Percentiles rank a stretch among this genome's conserved stretches.
These are phyloP conservation scores for Lepidochrysops patricia DNA, from an alignment of 2,888 invertebrate species.

Conservation along the genomic window DNA sequence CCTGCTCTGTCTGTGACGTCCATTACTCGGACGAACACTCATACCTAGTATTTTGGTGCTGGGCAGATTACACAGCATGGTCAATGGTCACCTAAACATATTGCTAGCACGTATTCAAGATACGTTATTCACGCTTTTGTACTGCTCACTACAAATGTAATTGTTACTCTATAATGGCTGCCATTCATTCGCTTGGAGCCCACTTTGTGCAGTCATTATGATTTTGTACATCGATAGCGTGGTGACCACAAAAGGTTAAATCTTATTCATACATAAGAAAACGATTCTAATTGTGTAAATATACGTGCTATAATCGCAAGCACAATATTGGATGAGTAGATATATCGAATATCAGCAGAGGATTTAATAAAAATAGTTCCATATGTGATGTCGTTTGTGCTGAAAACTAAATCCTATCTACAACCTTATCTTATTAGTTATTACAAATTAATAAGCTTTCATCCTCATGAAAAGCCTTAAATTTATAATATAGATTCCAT, in stretches of 20 bases:
- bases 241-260: constrained; percentile 20
- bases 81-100: constrained; percentile 27
- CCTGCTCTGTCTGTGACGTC: too few relatives aligned
- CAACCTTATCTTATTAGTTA: constrained; percentile 3
- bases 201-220: constrained; percentile 28
- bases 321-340: background rate
- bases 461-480: too few relatives aligned
- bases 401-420: too few relatives aligned
- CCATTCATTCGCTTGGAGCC: constrained; percentile 41
- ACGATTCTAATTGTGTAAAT: constrained; percentile 6
- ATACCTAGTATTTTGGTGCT: too few relatives aligned
- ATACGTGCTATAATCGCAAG: constrained; percentile 5
- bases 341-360: constrained; percentile 9
- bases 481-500: too few relatives aligned
- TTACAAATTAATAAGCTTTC: background rate
- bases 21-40: too few relatives aligned
- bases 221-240: constrained; percentile 26
- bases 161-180: constrained; percentile 45
- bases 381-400: constrained; percentile 1
- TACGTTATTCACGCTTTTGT: constrained; percentile 38
- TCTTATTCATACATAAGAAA: constrained; percentile 15
- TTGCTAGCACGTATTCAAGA: constrained; percentile 22
- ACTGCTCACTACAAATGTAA: constrained; percentile 40
- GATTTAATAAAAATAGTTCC: constrained; percentile 4
- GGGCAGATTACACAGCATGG: constrained; percentile 16